Evolutionary conservation across 2,888 invertebrate genomes (phyloP).

Genomic region (Buathra laborator): DNA sequence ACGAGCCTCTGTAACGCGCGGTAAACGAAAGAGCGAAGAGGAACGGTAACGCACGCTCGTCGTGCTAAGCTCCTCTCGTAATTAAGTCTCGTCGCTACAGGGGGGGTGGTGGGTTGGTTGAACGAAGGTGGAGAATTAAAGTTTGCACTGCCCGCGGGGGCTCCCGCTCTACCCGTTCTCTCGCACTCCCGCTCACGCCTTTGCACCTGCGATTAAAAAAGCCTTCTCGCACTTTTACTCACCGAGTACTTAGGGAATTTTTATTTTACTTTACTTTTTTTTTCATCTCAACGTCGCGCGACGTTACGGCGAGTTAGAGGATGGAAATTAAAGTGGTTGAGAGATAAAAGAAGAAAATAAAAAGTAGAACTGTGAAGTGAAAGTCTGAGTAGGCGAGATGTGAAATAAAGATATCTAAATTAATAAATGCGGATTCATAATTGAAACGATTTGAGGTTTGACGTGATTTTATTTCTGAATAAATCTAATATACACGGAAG

Average conservation of each 20-base stretch:
- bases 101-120: background rate
- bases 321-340: background rate
- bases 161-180: background rate
- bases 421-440: background rate
- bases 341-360: background rate
- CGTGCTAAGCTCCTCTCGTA: slow-evolving; percentile 45
- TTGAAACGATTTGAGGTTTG: too few species aligned
- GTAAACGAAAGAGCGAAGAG: background rate
- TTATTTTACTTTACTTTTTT: background rate
- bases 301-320: background rate
- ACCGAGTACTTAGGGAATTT: slow-evolving; percentile 33
- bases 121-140: slow-evolving; percentile 13
- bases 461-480: too few species aligned
- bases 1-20: slow-evolving; percentile 3
- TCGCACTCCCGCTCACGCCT: slow-evolving; percentile 18
- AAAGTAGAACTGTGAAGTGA: background rate
- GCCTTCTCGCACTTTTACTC: slow-evolving; percentile 32
- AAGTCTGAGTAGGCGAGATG: background rate
- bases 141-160: slow-evolving; percentile 35
- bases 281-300: background rate
- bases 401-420: background rate
- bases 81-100: slow-evolving; percentile 47
- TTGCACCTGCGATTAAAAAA: slow-evolving; percentile 50
- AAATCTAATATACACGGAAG: too few species aligned
- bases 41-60: slow-evolving; percentile 38